Percentiles rank a stretch among this genome's conserved stretches.
Evolutionary conservation across 2,113 vertebrate species (phyloP).

Genomic region (Forbesichthys papilliferus): DNA sequence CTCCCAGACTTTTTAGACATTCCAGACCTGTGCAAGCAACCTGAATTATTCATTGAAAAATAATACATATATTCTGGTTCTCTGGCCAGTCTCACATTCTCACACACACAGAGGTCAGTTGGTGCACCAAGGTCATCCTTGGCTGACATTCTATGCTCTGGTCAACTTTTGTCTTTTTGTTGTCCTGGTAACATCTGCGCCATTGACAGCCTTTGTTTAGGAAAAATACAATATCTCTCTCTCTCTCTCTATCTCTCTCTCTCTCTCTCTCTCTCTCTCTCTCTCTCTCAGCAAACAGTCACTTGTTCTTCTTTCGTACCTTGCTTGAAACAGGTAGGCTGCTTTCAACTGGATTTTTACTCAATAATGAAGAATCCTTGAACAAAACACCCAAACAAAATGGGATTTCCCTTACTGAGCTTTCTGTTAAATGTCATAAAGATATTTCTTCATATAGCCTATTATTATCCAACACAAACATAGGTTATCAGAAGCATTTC

Average conservation of each 20-base stretch:
- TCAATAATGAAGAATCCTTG: slow-evolving; percentile 1
- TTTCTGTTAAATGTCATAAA: too few relatives aligned
- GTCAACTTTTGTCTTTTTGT: slow-evolving; percentile 73
- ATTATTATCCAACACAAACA: too few relatives aligned
- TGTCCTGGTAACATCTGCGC: slow-evolving; percentile 58
- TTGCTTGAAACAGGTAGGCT: too few relatives aligned
- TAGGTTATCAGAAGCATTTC: too few relatives aligned
- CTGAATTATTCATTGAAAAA: not conserved
- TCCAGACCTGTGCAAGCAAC: not conserved
- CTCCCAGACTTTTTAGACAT: not conserved
- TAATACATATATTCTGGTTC: not conserved
- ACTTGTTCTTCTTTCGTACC: too few relatives aligned
- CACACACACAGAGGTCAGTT: slow-evolving; percentile 32
- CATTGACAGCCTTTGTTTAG: slow-evolving; percentile 54
- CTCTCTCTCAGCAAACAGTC: not conserved
- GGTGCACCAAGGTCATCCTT: slow-evolving; percentile 64
- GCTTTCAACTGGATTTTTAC: too few relatives aligned
- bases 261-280: not conserved
- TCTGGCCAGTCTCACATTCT: not conserved
- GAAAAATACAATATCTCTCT: slow-evolving; percentile 39
- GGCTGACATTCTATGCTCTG: slow-evolving; percentile 63
- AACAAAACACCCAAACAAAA: slow-evolving; percentile 23
- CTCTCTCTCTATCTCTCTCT: slow-evolving; percentile 18
- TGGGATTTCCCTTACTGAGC: not conserved
- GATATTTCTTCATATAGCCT: too few relatives aligned